Evolutionary conservation across 2,113 vertebrate species (phyloP).

Genomic region (Poeciliopsis retropinna): DNA sequence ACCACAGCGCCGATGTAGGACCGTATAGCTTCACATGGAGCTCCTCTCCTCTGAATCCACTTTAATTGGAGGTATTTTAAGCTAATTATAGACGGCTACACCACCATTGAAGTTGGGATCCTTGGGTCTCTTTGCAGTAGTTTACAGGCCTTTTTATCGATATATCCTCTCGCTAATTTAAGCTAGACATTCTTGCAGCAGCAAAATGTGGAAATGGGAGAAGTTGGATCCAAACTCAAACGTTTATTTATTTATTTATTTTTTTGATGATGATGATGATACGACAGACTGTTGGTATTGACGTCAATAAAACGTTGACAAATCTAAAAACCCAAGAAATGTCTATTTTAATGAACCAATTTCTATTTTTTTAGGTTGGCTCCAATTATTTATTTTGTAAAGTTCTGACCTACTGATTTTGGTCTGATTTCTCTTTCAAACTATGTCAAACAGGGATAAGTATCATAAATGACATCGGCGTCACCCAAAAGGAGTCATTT

Average conservation of each 20-base stretch:
- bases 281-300: not conserved
- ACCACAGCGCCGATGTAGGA: conserved; percentile 22
- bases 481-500: no score
- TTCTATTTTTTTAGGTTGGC: not conserved
- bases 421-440: not conserved
- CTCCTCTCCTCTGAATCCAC: not conserved
- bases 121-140: conserved; percentile 12
- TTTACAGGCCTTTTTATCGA: not conserved
- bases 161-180: conserved; percentile 14
- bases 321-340: no score
- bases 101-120: not conserved
- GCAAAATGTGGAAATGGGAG: not conserved
- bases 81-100: conserved; percentile 4
- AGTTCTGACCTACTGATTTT: not conserved
- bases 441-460: no score
- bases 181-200: not conserved
- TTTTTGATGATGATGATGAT: not conserved
- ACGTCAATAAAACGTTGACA: not conserved
- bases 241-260: not conserved
- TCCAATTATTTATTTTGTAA: not conserved
- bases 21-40: conserved; percentile 1
- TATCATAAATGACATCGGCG: no score
- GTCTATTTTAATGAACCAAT: not conserved
- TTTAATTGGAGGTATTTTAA: not conserved
- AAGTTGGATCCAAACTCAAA: not conserved